These are phyloP conservation scores for Perithous albicinctus DNA, from an alignment of 2,888 invertebrate genomes.

Conservation along the genomic window DNA sequence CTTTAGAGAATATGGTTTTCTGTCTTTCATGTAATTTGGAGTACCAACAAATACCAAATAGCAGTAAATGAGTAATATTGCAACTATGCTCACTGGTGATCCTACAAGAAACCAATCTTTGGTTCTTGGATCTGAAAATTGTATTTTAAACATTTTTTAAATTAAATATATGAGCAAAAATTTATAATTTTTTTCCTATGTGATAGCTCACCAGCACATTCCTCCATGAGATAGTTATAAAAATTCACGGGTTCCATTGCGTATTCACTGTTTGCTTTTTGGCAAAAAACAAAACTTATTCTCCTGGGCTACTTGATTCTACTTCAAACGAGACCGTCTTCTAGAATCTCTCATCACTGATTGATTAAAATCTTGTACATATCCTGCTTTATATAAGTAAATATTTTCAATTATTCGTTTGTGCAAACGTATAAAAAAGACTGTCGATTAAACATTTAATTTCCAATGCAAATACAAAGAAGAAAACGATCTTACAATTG, in stretches of 20 bases:
- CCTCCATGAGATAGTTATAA: slow-evolving; percentile 65
- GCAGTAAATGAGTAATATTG: slow-evolving; percentile 86
- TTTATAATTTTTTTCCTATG: neutral
- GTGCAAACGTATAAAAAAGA: too few relatives aligned
- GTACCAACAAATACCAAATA: slow-evolving; percentile 87
- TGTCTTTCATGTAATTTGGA: slow-evolving; percentile 89
- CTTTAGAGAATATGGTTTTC: slow-evolving; percentile 89
- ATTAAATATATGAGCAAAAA: neutral
- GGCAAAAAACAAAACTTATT: neutral
- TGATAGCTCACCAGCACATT: slow-evolving; percentile 65
- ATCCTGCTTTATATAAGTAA: neutral
- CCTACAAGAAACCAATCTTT: slow-evolving; percentile 88
- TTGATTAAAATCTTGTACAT: neutral
- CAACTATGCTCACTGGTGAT: slow-evolving; percentile 86
- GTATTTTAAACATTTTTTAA: slow-evolving; percentile 22
- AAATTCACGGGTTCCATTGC: slow-evolving; percentile 61
- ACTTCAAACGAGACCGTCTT: neutral
- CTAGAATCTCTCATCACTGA: neutral
- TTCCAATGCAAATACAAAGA: too few relatives aligned
- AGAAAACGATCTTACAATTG: too few relatives aligned
- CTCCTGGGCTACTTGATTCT: neutral
- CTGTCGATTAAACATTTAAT: too few relatives aligned
- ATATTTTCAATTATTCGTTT: too few relatives aligned
- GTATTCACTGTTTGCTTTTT: neutral
- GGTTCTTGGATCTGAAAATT: slow-evolving; percentile 86